Evolutionary conservation across 2,888 invertebrate genomes (phyloP), one percentile per base, ranked within the genome.

Genomic region (Lydus trimaculatus): DNA sequence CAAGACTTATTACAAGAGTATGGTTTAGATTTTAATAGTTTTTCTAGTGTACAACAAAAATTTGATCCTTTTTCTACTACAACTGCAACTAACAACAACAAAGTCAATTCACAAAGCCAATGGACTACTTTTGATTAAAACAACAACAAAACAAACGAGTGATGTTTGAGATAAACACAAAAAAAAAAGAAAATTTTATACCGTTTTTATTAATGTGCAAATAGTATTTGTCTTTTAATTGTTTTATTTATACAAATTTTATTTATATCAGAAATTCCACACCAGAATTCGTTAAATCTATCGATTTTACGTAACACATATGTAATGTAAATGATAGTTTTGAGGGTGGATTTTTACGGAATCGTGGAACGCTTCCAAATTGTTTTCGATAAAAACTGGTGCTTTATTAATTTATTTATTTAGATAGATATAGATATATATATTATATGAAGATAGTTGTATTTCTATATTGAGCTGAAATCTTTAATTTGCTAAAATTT

Each of bases 1-100:
- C 88, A 90, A 79, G 92, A 91, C 80, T 86, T 93, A 65, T 86
- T 93, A 72, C 90, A 91, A 78, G 92, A 93, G 78, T 93, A 93
- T 79, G 93, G 93, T 64, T 85, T 93, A 74, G 91, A 92, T 84
- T 92, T 92, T 81, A 86, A 89, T 74, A 89, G 85, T 73, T 82
- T 82, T 72, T 69, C 77, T n/a, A 85, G 78, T 71, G 79, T 86
- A 64, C 82, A 63, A 58, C 67, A 75, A 66, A 64, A 74, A 80
- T 73, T 85, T 81, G 80, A 85, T 82, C 83, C 76, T 11, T 80
- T 80, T 58, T 69, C 72, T 13, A 43, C 43, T 17, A n/a, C 43
- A 39, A 39, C 39, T 7, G 1, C 39, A n/a, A 13, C 39, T 13
- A 43, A 33, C 1, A 33, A 33, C 8, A 81, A 83, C 68, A 84